These are phyloP conservation scores for Miichthys miiuy DNA, from an alignment of 2,797 vertebrate species.

Conservation along the genomic window DNA sequence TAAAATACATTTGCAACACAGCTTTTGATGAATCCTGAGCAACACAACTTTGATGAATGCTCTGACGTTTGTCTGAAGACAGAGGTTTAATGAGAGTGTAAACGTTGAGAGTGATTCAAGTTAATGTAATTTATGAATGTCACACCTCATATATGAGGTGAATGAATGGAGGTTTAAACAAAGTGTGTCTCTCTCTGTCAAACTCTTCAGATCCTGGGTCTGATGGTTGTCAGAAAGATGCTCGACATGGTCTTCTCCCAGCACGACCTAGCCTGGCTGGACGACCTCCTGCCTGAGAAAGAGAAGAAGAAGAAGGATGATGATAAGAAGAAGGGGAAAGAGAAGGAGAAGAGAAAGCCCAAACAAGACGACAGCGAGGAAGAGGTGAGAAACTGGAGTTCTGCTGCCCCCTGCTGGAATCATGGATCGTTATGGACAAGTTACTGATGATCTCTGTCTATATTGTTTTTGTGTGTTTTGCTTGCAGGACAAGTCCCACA, in stretches of 20 bases:
- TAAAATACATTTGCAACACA: neutral
- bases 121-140: slow-evolving; percentile 24
- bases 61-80: neutral
- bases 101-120: slow-evolving; percentile 10
- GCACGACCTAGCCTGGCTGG: slow-evolving; percentile 96
- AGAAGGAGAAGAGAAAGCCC: slow-evolving; percentile 81
- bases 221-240: slow-evolving; percentile 92
- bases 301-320: slow-evolving; percentile 93
- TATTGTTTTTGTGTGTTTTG: slow-evolving; percentile 29
- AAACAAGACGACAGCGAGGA: slow-evolving; percentile 86
- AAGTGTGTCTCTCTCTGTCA: slow-evolving; percentile 6
- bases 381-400: slow-evolving; percentile 76
- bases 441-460: slow-evolving; percentile 17
- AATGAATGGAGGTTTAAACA: neutral
- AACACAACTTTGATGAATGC: neutral
- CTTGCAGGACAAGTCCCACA: slow-evolving; percentile 89
- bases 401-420: slow-evolving; percentile 74
- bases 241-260: slow-evolving; percentile 96
- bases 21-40: neutral
- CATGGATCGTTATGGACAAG: neutral
- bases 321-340: slow-evolving; percentile 88
- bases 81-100: slow-evolving; percentile 1
- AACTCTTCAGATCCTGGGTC: slow-evolving; percentile 89
- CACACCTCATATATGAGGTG: slow-evolving; percentile 8
- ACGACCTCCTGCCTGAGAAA: slow-evolving; percentile 95